A percentile compares a stretch with the other conserved stretches of the same genome.
phyloP scores from a whole-genome alignment of 2,888 invertebrate genomes.

The Drosophila aldrichi region DNA sequence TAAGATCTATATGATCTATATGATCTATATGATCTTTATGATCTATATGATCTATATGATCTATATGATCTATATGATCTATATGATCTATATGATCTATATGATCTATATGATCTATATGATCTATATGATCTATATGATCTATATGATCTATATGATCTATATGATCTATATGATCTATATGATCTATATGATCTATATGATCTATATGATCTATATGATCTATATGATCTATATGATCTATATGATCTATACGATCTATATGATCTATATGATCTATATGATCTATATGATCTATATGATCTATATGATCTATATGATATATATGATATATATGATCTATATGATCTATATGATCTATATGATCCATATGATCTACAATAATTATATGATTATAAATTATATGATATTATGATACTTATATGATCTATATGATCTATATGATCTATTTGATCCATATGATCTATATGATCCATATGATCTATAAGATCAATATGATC shows the following conservation, averaged over 20 bases:
- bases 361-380: too few species aligned
- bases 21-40: neutral
- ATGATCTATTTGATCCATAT: neutral
- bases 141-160: neutral
- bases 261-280: too few species aligned
- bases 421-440: neutral
- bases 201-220: neutral
- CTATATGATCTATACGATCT: too few species aligned
- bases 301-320: too few species aligned
- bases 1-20: neutral
- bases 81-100: neutral
- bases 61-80: neutral
- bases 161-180: neutral
- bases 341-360: too few species aligned
- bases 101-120: neutral
- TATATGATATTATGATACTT: too few species aligned
- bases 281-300: too few species aligned
- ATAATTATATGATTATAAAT: too few species aligned
- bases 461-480: neutral
- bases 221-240: neutral
- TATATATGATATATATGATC: too few species aligned
- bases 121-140: neutral
- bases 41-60: neutral
- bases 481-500: too few species aligned
- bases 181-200: neutral